A percentile compares a stretch with the other conserved stretches of the same genome.
Conservation (phyloP, 2,113 vertebrate species). For the Oriolus oriolus region DNA sequence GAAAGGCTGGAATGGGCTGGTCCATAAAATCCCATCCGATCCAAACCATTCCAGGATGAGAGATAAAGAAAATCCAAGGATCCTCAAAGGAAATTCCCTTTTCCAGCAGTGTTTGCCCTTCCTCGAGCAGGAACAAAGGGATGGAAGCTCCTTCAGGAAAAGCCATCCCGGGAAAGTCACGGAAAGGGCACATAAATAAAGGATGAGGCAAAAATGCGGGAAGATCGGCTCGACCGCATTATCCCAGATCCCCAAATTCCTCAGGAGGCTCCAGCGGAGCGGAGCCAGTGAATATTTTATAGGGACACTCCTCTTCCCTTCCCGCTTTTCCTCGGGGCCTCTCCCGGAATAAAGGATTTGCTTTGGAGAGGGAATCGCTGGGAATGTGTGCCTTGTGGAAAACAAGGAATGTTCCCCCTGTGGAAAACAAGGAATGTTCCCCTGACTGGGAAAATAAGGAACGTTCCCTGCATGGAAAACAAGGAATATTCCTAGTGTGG, state of each 20-base stretch:
- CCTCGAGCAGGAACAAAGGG: not conserved
- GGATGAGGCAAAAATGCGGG: not conserved
- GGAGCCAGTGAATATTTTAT: conserved; percentile 30
- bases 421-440: not conserved
- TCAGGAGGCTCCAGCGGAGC: not conserved
- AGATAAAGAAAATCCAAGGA: not conserved
- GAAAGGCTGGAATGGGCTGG: not conserved
- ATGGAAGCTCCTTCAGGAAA: not conserved
- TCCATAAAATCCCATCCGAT: not conserved
- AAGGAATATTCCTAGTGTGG: not conserved
- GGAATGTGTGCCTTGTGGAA: not conserved
- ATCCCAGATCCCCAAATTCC: not conserved
- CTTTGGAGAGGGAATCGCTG: conserved; percentile 1
- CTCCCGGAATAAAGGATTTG: not conserved
- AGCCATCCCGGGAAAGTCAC: not conserved
- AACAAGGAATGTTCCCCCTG: not conserved
- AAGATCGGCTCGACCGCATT: not conserved
- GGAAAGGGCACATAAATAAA: not conserved
- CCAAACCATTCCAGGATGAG: not conserved
- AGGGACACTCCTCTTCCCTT: conserved; percentile 13
- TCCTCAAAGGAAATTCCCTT: not conserved
- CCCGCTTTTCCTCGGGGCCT: not conserved
- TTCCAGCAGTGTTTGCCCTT: not conserved
- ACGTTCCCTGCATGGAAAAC: not conserved
- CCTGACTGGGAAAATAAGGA: not conserved